A percentile compares a stretch with the other conserved stretches of the same genome.
Conservation (phyloP, 2,888 invertebrate species). For the Tipula helvola region DNA sequence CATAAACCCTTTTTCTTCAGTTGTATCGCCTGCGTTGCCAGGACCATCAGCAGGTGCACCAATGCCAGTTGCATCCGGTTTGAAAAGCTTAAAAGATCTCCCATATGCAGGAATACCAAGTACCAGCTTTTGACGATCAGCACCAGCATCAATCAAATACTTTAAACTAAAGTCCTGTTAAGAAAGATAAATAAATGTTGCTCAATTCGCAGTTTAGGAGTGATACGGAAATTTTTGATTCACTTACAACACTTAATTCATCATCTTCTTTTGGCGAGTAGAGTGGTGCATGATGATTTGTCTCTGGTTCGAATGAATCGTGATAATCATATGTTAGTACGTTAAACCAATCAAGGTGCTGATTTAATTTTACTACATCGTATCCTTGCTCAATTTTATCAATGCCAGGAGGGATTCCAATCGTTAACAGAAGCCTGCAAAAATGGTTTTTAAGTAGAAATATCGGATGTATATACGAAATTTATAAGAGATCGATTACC, state of each 20-base stretch:
- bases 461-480: slow-evolving; percentile 49
- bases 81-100: slow-evolving; percentile 76
- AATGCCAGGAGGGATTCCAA: slow-evolving; percentile 89
- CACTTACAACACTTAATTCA: slow-evolving; percentile 77
- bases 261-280: slow-evolving; percentile 53
- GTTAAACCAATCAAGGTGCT: too few species aligned
- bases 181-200: too few species aligned
- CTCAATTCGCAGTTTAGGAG: background rate
- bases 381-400: slow-evolving; percentile 90
- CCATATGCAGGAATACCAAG: slow-evolving; percentile 79
- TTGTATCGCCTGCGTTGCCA: slow-evolving; percentile 64
- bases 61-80: slow-evolving; percentile 68
- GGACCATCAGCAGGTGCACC: slow-evolving; percentile 83
- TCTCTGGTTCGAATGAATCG: too few species aligned
- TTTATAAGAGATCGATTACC: slow-evolving; percentile 73
- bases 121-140: too few species aligned
- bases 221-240: background rate
- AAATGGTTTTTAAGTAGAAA: slow-evolving; percentile 19
- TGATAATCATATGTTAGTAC: too few species aligned
- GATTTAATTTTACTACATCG: slow-evolving; percentile 55
- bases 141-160: slow-evolving; percentile 48
- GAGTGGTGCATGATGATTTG: too few species aligned
- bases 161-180: slow-evolving; percentile 72
- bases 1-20: slow-evolving; percentile 36
- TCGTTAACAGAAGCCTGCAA: slow-evolving; percentile 63